phyloP scores from a whole-genome alignment of 2,797 vertebrate genomes.

The Mus caroli region DNA sequence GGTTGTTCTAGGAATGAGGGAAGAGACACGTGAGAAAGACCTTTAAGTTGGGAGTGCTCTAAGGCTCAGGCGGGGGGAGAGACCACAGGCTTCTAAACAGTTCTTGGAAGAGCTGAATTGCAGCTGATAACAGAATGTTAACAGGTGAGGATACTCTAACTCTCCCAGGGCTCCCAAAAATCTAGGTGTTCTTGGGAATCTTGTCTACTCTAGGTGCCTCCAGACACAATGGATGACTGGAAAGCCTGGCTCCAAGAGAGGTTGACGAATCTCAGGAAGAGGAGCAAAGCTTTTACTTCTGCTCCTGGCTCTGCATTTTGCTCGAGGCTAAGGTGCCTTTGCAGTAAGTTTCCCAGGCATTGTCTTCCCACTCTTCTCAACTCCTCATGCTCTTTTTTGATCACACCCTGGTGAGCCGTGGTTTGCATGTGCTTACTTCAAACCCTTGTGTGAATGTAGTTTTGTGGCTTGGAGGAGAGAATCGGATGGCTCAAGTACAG shows the following conservation, averaged over 20 bases:
- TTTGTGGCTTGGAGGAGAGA: neutral
- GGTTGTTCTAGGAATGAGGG: neutral
- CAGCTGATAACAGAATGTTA: neutral
- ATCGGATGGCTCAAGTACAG: neutral
- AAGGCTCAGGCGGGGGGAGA: neutral
- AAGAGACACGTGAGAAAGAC: neutral
- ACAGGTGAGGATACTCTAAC: neutral
- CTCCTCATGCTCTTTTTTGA: neutral
- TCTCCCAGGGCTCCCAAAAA: neutral
- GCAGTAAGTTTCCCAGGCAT: neutral
- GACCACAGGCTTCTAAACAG: neutral
- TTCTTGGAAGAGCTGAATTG: neutral
- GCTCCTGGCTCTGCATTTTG: neutral
- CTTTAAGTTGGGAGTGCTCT: neutral
- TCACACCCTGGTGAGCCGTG: neutral
- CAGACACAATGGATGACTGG: neutral
- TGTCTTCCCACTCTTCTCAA: neutral
- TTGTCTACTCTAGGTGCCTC: too few species aligned
- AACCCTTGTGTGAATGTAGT: neutral
- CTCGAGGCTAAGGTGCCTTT: neutral
- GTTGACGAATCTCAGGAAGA: neutral
- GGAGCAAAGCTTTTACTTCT: neutral
- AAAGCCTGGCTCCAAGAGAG: neutral
- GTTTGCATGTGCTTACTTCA: neutral
- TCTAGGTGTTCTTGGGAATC: fast-evolving